These are phyloP conservation scores for Eristalinus aeneus DNA, from an alignment of 2,888 invertebrate species.

Conservation along the genomic window DNA sequence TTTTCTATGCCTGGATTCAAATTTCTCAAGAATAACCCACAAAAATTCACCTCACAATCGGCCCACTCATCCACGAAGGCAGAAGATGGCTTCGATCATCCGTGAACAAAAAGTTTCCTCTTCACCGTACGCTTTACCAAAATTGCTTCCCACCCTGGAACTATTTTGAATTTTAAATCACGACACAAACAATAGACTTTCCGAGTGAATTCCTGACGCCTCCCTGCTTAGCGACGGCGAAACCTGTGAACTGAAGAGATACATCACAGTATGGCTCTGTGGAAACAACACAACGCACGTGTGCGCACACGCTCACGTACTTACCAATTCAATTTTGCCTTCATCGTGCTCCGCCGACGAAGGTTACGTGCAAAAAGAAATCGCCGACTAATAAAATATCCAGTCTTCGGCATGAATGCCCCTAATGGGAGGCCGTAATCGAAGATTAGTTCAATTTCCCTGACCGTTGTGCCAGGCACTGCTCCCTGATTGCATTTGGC, in stretches of 20 bases:
- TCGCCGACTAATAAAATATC: neutral
- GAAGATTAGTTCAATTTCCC: neutral
- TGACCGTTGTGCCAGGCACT: no score
- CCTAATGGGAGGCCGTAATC: neutral
- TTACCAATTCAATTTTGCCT: neutral
- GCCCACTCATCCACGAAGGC: neutral
- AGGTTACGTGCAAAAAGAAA: neutral
- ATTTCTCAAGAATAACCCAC: neutral
- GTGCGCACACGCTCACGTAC: neutral
- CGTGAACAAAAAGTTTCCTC: neutral
- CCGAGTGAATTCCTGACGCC: neutral
- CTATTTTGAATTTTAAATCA: neutral
- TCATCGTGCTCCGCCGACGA: neutral
- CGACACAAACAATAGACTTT: neutral
- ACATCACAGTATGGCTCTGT: neutral
- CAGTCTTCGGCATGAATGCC: neutral
- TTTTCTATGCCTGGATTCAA: neutral
- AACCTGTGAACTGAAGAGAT: neutral
- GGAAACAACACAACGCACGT: neutral
- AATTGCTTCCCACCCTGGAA: neutral
- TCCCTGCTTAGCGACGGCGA: neutral
- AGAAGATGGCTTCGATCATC: neutral
- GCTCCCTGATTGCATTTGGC: neutral
- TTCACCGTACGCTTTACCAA: neutral
- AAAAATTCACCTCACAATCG: no score